These are phyloP conservation scores for Omphaloscelis lunosa DNA, from an alignment of 2,888 invertebrate species.

Conservation along the genomic window DNA sequence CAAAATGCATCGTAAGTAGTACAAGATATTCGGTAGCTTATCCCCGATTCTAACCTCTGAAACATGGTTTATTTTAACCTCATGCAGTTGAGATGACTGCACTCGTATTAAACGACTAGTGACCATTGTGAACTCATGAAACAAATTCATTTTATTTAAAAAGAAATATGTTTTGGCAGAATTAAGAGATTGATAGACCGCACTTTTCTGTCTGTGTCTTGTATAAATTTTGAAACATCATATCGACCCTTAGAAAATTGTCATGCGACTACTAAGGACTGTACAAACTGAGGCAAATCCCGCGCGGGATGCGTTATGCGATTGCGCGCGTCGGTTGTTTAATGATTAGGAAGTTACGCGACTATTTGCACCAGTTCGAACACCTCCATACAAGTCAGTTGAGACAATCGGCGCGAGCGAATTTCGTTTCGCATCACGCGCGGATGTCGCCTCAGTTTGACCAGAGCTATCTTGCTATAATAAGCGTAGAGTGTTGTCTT, in stretches of 20 bases:
- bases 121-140: not conserved
- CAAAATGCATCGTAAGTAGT: not conserved
- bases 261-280: not conserved
- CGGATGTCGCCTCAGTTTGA: not conserved
- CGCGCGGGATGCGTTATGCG: not conserved
- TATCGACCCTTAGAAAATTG: not conserved
- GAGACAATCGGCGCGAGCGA: too few relatives aligned
- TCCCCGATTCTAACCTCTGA: not conserved
- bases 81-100: slow-evolving; percentile 3
- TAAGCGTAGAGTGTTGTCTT: not conserved
- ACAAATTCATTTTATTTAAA: not conserved
- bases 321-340: not conserved
- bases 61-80: not conserved
- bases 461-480: not conserved
- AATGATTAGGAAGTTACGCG: not conserved
- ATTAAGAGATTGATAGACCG: not conserved
- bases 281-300: not conserved
- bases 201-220: not conserved
- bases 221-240: too few relatives aligned
- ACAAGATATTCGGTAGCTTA: not conserved
- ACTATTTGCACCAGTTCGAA: not conserved
- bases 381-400: not conserved
- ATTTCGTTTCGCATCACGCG: not conserved
- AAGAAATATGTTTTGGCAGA: not conserved
- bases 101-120: not conserved